phyloP scores from a whole-genome alignment of 2,113 vertebrate species.

The Semicossyphus pulcher region DNA sequence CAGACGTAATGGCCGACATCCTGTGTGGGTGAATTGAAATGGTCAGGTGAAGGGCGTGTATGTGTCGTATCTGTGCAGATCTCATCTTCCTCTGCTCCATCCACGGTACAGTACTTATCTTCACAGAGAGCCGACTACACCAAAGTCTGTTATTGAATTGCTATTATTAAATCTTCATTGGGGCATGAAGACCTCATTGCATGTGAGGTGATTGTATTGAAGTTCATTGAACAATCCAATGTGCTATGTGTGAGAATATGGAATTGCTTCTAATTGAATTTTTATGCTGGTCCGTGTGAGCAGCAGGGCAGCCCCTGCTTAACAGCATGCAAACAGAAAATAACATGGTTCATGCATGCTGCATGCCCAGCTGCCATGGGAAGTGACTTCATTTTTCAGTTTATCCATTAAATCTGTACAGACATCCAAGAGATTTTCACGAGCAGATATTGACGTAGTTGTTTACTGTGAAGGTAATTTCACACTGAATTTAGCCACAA shows the following conservation, averaged over 20 bases:
- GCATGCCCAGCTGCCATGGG: constrained; percentile 6
- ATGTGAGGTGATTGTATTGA: constrained; percentile 33
- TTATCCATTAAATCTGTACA: background rate
- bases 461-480: background rate
- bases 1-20: constrained; percentile 11
- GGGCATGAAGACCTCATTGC: constrained; percentile 59
- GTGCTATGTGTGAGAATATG: constrained; percentile 45
- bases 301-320: constrained; percentile 25
- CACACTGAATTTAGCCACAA: background rate
- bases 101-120: constrained; percentile 27
- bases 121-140: constrained; percentile 17
- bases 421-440: constrained; percentile 11
- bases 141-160: constrained; percentile 54
- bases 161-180: constrained; percentile 64
- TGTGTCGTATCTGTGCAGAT: constrained; percentile 11
- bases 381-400: constrained; percentile 19
- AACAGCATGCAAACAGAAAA: constrained; percentile 41
- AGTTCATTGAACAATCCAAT: constrained; percentile 61
- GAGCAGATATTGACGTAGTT: background rate
- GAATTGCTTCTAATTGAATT: constrained; percentile 67
- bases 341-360: constrained; percentile 30
- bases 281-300: constrained; percentile 44
- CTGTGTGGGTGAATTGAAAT: constrained; percentile 15
- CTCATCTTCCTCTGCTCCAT: constrained; percentile 28
- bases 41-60: constrained; percentile 18